Conservation (phyloP, 2,797 vertebrate species). For the Calcarius lapponicus region DNA sequence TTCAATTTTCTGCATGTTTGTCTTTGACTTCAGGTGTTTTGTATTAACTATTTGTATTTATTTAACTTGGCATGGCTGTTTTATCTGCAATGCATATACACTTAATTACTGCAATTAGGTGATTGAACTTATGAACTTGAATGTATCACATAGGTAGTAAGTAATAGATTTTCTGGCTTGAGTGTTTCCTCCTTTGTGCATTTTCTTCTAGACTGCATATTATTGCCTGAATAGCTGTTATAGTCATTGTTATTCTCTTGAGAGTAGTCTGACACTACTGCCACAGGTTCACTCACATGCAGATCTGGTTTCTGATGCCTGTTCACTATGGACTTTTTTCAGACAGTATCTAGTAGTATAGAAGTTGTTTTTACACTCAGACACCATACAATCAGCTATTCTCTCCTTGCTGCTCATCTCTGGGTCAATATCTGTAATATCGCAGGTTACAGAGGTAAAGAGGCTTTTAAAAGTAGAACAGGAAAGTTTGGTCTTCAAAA, state of each 20-base stretch:
- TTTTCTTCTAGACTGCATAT: not conserved
- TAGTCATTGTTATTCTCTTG: not conserved
- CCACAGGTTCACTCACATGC: not conserved
- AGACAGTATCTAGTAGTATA: not conserved
- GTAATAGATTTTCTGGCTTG: not conserved
- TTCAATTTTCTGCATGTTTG: not conserved
- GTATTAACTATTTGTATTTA: not conserved
- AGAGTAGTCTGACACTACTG: not conserved
- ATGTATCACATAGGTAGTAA: not conserved
- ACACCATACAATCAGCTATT: not conserved
- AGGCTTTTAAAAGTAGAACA: not conserved
- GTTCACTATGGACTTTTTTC: not conserved
- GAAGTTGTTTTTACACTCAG: not conserved
- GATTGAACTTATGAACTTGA: not conserved
- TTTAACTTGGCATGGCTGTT: not conserved
- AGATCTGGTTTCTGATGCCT: not conserved
- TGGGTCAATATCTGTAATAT: not conserved
- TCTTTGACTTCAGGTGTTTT: not conserved
- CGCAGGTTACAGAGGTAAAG: accelerated
- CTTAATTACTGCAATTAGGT: not conserved
- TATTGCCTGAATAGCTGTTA: not conserved
- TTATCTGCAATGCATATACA: not conserved
- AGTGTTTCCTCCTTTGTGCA: not conserved
- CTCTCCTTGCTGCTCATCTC: not conserved
- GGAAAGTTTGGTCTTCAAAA: not conserved